Evolutionary conservation across 92 coral and sea anemone genomes (phyloP).

Genomic region (Actinernus sp.): DNA sequence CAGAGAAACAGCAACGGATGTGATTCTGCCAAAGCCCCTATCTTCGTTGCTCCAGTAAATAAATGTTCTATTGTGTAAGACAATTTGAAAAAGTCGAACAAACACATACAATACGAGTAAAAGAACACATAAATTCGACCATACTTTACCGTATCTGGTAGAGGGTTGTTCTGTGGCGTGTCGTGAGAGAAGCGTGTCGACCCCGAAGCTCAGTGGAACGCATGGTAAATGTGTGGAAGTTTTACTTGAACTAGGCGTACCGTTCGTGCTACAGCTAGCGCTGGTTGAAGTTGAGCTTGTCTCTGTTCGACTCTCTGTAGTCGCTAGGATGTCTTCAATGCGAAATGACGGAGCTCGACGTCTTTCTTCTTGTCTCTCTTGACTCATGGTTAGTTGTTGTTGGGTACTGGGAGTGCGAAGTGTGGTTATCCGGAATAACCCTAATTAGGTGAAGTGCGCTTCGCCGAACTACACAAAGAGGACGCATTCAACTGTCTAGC

Average conservation of each 20-base stretch:
- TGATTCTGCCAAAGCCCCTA: too few species aligned
- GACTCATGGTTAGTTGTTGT: conserved; percentile 6
- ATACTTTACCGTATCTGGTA: conserved; percentile 38
- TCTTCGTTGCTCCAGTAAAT: too few species aligned
- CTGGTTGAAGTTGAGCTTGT: conserved; percentile 3
- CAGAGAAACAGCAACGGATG: conserved; percentile 1
- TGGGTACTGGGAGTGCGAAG: neutral
- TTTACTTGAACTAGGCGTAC: conserved; percentile 6
- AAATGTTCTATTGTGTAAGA: too few species aligned
- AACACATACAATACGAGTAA: neutral
- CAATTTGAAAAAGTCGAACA: neutral
- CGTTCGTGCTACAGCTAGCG: neutral
- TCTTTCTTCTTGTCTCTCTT: conserved; percentile 62
- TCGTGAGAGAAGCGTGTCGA: conserved; percentile 35
- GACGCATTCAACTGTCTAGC: conserved; percentile 21
- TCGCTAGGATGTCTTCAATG: conserved; percentile 79
- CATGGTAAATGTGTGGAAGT: conserved; percentile 5
- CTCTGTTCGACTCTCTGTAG: conserved; percentile 9
- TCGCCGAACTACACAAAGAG: conserved; percentile 4
- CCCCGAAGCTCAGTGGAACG: conserved; percentile 35
- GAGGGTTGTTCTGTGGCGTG: conserved; percentile 10
- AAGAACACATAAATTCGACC: neutral
- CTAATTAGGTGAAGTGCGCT: conserved; percentile 3
- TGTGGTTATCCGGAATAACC: neutral
- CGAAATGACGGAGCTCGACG: conserved; percentile 81